Evolutionary conservation across 2,797 vertebrate genomes (phyloP).

Genomic region (Sebastes cheni): DNA sequence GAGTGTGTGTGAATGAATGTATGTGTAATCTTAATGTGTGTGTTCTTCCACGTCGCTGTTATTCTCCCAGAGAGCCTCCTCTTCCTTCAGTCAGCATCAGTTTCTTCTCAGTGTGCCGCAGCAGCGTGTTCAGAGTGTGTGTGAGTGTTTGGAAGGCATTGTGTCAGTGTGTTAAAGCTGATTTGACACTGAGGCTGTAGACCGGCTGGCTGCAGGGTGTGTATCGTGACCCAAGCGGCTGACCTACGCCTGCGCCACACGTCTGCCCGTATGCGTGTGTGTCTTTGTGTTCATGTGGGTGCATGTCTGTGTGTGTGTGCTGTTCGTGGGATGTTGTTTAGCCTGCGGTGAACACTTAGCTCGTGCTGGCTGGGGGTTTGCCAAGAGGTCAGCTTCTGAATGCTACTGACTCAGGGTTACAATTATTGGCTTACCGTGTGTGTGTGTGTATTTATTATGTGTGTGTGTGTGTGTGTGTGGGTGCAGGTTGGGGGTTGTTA

Average conservation of each 20-base stretch:
- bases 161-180: conserved; percentile 67
- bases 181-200: conserved; percentile 66
- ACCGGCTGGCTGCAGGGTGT: conserved; percentile 67
- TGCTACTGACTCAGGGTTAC: conserved; percentile 55
- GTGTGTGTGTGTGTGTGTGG: not conserved
- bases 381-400: conserved; percentile 61
- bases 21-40: conserved; percentile 6
- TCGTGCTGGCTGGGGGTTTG: conserved; percentile 52
- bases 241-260: conserved; percentile 62
- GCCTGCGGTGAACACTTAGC: conserved; percentile 65
- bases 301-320: conserved; percentile 10
- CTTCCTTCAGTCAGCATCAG: conserved; percentile 15
- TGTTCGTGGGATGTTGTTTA: conserved; percentile 52
- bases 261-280: conserved; percentile 47
- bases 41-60: conserved; percentile 12
- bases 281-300: conserved; percentile 4
- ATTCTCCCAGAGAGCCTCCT: conserved; percentile 10
- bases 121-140: conserved; percentile 13
- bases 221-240: conserved; percentile 57
- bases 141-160: conserved; percentile 41
- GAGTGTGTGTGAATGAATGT: conserved; percentile 2
- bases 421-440: conserved; percentile 52
- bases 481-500: not conserved
- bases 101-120: conserved; percentile 17
- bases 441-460: not conserved